phyloP scores from a whole-genome alignment of 2,888 invertebrate genomes.

The Ecliptopera silaceata region DNA sequence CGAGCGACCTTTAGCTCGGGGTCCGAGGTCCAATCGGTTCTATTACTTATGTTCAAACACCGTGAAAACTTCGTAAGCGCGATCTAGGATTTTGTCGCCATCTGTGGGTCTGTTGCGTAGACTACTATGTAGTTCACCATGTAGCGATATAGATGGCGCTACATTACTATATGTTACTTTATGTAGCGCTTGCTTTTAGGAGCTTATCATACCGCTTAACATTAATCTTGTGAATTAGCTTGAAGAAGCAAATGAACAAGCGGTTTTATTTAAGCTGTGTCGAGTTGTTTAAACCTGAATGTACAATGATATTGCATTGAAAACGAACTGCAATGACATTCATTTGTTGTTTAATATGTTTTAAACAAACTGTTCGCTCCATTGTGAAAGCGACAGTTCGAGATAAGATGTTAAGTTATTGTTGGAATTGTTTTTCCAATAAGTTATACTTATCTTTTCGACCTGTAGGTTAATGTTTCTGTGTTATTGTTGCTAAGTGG shows the following conservation, averaged over 20 bases:
- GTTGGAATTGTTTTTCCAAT: slow-evolving; percentile 6
- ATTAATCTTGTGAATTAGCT: too few species aligned
- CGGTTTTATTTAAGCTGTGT: background rate
- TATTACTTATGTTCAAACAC: too few species aligned
- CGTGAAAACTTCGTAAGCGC: too few species aligned
- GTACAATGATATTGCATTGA: slow-evolving; percentile 3
- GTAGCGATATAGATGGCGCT: too few species aligned
- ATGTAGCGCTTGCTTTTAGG: too few species aligned
- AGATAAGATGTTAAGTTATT: slow-evolving; percentile 21
- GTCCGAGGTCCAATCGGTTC: too few species aligned
- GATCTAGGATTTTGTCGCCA: too few species aligned
- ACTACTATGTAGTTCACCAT: too few species aligned
- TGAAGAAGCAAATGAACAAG: background rate
- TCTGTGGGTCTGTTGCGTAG: too few species aligned
- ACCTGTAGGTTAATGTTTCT: slow-evolving; percentile 15
- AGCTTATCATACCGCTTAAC: too few species aligned
- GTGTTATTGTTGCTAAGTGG: background rate
- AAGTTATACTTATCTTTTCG: background rate
- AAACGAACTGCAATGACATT: slow-evolving; percentile 20
- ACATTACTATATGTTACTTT: too few species aligned
- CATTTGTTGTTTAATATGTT: slow-evolving; percentile 18
- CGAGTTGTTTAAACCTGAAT: slow-evolving; percentile 9
- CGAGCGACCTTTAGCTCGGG: too few species aligned
- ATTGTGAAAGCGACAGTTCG: slow-evolving; percentile 23
- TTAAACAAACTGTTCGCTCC: slow-evolving; percentile 5